Evolutionary conservation across 1,140 invertebrate species (phyloP).

Genomic region (Chrysoperla carnea): DNA sequence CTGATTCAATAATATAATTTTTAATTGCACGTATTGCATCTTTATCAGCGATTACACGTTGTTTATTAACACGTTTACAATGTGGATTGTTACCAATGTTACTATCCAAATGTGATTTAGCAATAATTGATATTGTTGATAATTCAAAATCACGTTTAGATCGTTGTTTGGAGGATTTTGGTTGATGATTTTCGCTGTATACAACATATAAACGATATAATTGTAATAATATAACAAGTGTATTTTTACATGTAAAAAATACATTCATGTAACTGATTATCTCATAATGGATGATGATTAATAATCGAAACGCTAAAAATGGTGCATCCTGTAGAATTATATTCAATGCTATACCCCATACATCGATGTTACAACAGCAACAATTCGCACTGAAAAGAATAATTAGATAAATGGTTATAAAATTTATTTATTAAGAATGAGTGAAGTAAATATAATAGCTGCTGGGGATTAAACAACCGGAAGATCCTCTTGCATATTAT

Average conservation of each 20-base stretch:
- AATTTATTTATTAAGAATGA: neutral
- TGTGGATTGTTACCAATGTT: no score
- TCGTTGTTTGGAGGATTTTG: constrained; percentile 1
- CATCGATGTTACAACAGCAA: constrained; percentile 65
- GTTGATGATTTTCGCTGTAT: constrained; percentile 35
- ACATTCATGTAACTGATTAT: constrained; percentile 87
- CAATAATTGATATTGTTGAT: no score
- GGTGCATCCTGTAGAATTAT: constrained; percentile 68
- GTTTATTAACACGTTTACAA: no score
- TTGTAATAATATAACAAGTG: constrained; percentile 68
- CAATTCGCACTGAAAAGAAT: constrained; percentile 29
- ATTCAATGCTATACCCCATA: constrained; percentile 65
- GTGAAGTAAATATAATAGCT: constrained; percentile 4
- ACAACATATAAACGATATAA: constrained; percentile 71
- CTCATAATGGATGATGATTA: constrained; percentile 68
- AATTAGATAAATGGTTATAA: constrained; percentile 7
- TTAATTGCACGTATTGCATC: no score
- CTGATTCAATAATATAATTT: neutral
- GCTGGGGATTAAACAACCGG: neutral
- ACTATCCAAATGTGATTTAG: no score
- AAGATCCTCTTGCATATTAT: neutral
- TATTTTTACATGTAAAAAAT: constrained; percentile 84
- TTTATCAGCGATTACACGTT: no score
- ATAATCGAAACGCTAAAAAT: constrained; percentile 62
- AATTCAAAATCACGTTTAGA: neutral